Conservation (phyloP, 1,140 invertebrate genomes). For the Subanguina moxae region DNA sequence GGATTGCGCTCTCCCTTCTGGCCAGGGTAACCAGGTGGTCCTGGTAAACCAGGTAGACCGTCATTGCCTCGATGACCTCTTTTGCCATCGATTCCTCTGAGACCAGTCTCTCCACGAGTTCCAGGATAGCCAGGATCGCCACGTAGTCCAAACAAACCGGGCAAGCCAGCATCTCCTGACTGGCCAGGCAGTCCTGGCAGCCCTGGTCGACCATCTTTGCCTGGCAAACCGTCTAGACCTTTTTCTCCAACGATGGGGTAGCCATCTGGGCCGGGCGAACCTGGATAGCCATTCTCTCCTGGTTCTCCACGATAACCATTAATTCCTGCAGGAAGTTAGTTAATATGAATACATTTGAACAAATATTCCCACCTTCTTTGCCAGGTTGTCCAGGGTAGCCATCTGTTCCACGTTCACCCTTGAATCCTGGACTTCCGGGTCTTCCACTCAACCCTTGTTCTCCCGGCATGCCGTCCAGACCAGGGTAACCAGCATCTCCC, state of each 20-base stretch:
- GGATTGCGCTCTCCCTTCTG: slow-evolving; percentile 32
- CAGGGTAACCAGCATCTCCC: slow-evolving; percentile 62
- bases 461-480: slow-evolving; percentile 28
- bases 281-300: slow-evolving; percentile 19
- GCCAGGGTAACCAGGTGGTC: slow-evolving; percentile 36
- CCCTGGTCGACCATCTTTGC: slow-evolving; percentile 36
- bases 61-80: slow-evolving; percentile 39
- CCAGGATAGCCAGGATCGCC: slow-evolving; percentile 53
- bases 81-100: slow-evolving; percentile 54
- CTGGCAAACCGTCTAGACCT: slow-evolving; percentile 22
- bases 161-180: slow-evolving; percentile 68
- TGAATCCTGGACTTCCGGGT: slow-evolving; percentile 30
- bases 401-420: slow-evolving; percentile 28
- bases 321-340: slow-evolving; percentile 7
- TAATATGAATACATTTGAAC: background rate
- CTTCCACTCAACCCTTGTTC: slow-evolving; percentile 21
- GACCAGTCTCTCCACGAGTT: slow-evolving; percentile 52
- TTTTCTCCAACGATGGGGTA: slow-evolving; percentile 2
- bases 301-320: slow-evolving; percentile 13
- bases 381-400: slow-evolving; percentile 29
- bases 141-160: slow-evolving; percentile 62
- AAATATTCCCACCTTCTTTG: slow-evolving; percentile 3
- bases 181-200: slow-evolving; percentile 61
- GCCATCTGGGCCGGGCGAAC: slow-evolving; percentile 20
- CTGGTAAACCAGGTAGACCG: slow-evolving; percentile 45